Evolutionary conservation across 92 coral and sea anemone genomes (phyloP), one percentile per base, ranked within the genome.

Genomic region (Micromussa lordhowensis): DNA sequence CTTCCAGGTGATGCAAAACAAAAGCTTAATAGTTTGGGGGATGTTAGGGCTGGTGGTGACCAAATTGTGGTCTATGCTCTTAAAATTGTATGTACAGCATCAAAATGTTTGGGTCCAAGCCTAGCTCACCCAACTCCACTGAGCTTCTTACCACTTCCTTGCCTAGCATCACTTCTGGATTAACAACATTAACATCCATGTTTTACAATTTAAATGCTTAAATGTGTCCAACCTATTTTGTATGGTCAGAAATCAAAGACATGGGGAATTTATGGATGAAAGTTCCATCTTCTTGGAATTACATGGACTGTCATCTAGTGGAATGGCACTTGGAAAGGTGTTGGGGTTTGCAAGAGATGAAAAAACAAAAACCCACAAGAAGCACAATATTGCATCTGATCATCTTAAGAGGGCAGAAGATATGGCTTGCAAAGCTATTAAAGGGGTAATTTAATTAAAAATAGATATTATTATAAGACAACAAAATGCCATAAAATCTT

Each of bases 281-380:
- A 76, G 91, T 86, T 18, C 86, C 15, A 84, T 92, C n/a, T 92
- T 92, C 86, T 83, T 92, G 76, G 95, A 82, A 32, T 75, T 92
- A 31, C 88, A 92, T 68, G 95, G 91, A 5, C 87, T 89, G 21
- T 19, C 88, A 44, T 90, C 93, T 14, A 85, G 78, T 83, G 96
- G 92, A 49, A 72, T 87, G 90, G 81, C 88, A 26, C 88, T 86
- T 18, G 93, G 90, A 24, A 93, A 59, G 58, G 89, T 80, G 57
- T 17, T 88, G 54, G 96, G 94, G 35, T 93, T 93, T 82, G 82
- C 96, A 68, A 88, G 96, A 81, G 82, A 90, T 32, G 88, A 82
- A 0, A 93, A 82, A 85, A 91, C 91, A 32, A 93, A 91, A 68
- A 88, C 92, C 16, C 69, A 72, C 55, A 82, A 68, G 66, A 93